These are phyloP conservation scores for Phyllostomus hastatus DNA, from an alignment of 2,113 vertebrate genomes.

Conservation along the genomic window DNA sequence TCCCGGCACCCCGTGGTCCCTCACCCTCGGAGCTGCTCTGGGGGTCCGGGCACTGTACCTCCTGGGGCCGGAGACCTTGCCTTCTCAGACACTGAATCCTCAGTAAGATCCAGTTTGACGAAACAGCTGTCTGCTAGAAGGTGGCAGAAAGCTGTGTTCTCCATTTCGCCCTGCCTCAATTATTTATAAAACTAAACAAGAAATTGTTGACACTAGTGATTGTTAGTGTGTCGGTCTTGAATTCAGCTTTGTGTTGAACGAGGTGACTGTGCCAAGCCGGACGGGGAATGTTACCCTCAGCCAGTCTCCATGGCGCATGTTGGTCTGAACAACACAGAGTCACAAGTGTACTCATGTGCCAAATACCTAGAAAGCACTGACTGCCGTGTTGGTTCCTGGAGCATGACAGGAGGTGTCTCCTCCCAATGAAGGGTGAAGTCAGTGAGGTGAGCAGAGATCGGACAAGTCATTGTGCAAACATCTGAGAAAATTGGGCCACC, in stretches of 20 bases:
- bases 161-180: not conserved
- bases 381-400: not conserved
- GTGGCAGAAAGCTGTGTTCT: no score
- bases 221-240: not conserved
- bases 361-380: not conserved
- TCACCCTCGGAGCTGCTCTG: fast-evolving
- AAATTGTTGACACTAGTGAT: not conserved
- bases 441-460: not conserved
- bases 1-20: not conserved
- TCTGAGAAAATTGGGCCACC: not conserved
- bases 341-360: not conserved
- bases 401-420: not conserved
- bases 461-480: not conserved
- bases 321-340: not conserved
- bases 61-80: not conserved
- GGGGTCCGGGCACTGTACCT: not conserved
- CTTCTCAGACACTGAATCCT: not conserved
- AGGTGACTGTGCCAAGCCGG: fast-evolving
- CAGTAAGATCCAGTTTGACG: not conserved
- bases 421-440: not conserved
- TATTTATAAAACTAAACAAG: not conserved
- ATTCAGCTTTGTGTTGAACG: not conserved
- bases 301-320: fast-evolving
- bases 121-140: not conserved
- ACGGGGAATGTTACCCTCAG: fast-evolving